phyloP scores from a whole-genome alignment of 2,113 vertebrate species.

The Trichomycterus rosablanca region DNA sequence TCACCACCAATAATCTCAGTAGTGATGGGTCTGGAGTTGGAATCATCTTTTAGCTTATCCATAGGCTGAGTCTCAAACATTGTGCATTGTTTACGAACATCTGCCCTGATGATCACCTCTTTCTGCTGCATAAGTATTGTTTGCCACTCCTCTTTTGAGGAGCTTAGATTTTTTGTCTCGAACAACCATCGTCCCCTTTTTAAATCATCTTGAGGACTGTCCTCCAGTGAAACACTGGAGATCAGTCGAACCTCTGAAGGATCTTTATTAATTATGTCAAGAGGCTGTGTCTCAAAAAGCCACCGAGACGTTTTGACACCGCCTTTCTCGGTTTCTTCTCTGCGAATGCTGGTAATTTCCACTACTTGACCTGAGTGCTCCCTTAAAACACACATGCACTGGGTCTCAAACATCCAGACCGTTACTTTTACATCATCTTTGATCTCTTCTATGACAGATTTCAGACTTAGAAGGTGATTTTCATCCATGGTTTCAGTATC shows the following conservation, averaged over 20 bases:
- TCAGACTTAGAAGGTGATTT: slow-evolving; percentile 72
- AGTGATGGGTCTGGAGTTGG: slow-evolving; percentile 56
- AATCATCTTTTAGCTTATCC: slow-evolving; percentile 76
- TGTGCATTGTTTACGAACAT: slow-evolving; percentile 81
- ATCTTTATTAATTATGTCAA: slow-evolving; percentile 70
- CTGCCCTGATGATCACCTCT: slow-evolving; percentile 70
- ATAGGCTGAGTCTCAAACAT: slow-evolving; percentile 85
- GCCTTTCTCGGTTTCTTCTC: slow-evolving; percentile 76
- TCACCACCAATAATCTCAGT: slow-evolving; percentile 78
- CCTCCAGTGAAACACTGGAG: slow-evolving; percentile 75
- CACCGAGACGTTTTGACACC: slow-evolving; percentile 75
- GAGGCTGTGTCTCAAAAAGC: slow-evolving; percentile 79
- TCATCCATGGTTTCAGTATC: slow-evolving; percentile 77
- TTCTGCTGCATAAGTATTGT: slow-evolving; percentile 57
- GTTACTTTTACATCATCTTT: slow-evolving; percentile 74
- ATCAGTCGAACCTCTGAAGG: slow-evolving; percentile 70
- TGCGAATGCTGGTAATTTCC: slow-evolving; percentile 76
- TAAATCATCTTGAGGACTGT: slow-evolving; percentile 66
- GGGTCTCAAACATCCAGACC: slow-evolving; percentile 79
- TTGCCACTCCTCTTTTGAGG: slow-evolving; percentile 71
- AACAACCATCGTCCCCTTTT: slow-evolving; percentile 76
- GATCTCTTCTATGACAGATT: slow-evolving; percentile 79
- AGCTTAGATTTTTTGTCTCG: slow-evolving; percentile 78
- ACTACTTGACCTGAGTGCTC: slow-evolving; percentile 75
- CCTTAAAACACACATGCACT: slow-evolving; percentile 76